A percentile compares a stretch with the other conserved stretches of the same genome.
Evolutionary conservation across 92 coral and sea anemone genomes (phyloP).

Genomic region (Blastomussa wellsi): DNA sequence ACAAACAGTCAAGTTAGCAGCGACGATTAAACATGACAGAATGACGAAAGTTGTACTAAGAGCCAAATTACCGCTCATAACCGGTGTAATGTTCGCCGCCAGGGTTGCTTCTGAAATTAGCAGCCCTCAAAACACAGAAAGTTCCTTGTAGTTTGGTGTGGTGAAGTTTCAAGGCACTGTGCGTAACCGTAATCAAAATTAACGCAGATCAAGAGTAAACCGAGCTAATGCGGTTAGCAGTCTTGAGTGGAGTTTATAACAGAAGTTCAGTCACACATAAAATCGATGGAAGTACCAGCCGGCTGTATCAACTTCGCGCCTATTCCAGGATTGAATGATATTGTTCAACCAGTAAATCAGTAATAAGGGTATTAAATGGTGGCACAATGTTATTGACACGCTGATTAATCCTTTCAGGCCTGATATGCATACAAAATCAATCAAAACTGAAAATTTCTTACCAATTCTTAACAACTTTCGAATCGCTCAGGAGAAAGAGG

Average conservation of each 20-base stretch:
- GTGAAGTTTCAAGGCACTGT: not conserved
- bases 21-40: constrained; percentile 24
- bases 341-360: not conserved
- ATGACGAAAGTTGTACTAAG: constrained; percentile 2
- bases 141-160: not conserved
- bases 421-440: constrained; percentile 2
- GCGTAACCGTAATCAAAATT: not conserved
- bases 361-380: not conserved
- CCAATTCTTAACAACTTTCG: not conserved
- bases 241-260: not conserved
- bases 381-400: not conserved
- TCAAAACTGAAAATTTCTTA: not conserved
- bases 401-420: constrained; percentile 18
- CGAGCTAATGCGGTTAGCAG: not conserved
- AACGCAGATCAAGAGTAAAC: not conserved
- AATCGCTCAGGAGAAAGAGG: not conserved
- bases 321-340: not conserved
- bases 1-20: constrained; percentile 47
- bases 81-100: constrained; percentile 44
- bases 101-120: constrained; percentile 1
- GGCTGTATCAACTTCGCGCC: not conserved
- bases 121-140: not conserved
- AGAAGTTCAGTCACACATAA: not conserved
- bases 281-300: not conserved
- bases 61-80: constrained; percentile 13